Conservation (phyloP, 37 sponge, comb jelly and placozoan species). For the Tethya wilhelma region DNA sequence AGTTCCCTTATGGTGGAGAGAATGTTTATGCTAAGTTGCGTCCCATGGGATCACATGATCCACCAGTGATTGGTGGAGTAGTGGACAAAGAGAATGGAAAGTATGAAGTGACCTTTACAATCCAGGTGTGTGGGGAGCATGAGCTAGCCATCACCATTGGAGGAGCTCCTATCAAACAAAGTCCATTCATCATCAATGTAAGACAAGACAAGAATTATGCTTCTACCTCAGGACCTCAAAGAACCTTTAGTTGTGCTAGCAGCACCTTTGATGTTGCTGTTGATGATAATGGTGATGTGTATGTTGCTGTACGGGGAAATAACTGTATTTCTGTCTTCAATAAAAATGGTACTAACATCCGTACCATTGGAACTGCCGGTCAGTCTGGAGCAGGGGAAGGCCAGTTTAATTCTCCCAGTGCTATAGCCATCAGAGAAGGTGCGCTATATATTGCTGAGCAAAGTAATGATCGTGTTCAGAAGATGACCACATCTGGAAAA, state of each 20-base stretch:
- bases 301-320: constrained; percentile 1
- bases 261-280: constrained; percentile 35
- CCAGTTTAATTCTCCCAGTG: constrained; percentile 40
- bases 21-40: constrained; percentile 1
- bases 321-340: constrained; percentile 27
- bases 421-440: constrained; percentile 37
- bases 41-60: constrained; percentile 14
- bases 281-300: constrained; percentile 28
- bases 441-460: constrained; percentile 44
- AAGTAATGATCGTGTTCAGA: constrained; percentile 39
- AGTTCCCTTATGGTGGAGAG: constrained; percentile 32
- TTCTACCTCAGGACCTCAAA: background rate
- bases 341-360: too few relatives aligned
- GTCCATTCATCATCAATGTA: constrained; percentile 37
- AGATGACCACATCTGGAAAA: constrained; percentile 18
- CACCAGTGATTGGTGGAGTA: background rate
- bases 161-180: constrained; percentile 10
- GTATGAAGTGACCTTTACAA: constrained; percentile 22
- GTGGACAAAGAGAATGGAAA: constrained; percentile 40
- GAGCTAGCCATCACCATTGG: constrained; percentile 21
- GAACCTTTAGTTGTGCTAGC: background rate
- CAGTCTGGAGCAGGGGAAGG: constrained; percentile 31
- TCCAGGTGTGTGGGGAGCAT: constrained; percentile 20
- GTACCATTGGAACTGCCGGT: too few relatives aligned
- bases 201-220: background rate